Percentiles rank a stretch among this genome's conserved stretches.
Evolutionary conservation across 2,888 invertebrate genomes (phyloP).

Genomic region (Cheilosia pagana): DNA sequence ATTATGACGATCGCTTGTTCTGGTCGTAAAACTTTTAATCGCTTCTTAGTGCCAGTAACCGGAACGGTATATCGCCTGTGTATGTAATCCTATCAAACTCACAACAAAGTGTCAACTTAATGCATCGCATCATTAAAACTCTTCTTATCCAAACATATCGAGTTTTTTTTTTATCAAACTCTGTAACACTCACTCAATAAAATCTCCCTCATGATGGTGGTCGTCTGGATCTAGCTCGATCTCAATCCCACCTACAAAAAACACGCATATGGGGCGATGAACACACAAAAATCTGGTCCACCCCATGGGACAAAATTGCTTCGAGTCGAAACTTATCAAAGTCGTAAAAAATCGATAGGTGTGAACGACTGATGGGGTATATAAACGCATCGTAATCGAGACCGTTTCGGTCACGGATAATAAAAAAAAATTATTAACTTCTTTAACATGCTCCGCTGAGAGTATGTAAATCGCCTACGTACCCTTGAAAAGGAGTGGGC

Average conservation of each 20-base stretch:
- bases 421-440: slow-evolving; percentile 53
- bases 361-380: slow-evolving; percentile 48
- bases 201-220: slow-evolving; percentile 26
- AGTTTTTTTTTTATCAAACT: slow-evolving; percentile 42
- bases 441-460: slow-evolving; percentile 43
- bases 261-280: slow-evolving; percentile 14
- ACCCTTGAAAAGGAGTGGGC: slow-evolving; percentile 41
- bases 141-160: slow-evolving; percentile 55
- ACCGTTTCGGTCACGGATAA: slow-evolving; percentile 59
- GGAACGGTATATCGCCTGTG: neutral
- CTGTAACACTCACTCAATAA: slow-evolving; percentile 18
- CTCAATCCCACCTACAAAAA: slow-evolving; percentile 21
- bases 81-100: slow-evolving; percentile 18
- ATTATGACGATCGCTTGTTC: neutral
- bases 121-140: slow-evolving; percentile 17
- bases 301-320: neutral
- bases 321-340: slow-evolving; percentile 42
- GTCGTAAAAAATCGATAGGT: slow-evolving; percentile 64
- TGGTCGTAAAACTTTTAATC: slow-evolving; percentile 21
- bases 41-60: slow-evolving; percentile 3
- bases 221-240: slow-evolving; percentile 1
- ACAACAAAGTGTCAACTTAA: slow-evolving; percentile 7
- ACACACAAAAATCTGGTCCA: neutral
- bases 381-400: slow-evolving; percentile 54
- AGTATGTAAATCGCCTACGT: slow-evolving; percentile 62